phyloP scores from a whole-genome alignment of 2,113 vertebrate genomes.

The Todiramphus saurophagus region DNA sequence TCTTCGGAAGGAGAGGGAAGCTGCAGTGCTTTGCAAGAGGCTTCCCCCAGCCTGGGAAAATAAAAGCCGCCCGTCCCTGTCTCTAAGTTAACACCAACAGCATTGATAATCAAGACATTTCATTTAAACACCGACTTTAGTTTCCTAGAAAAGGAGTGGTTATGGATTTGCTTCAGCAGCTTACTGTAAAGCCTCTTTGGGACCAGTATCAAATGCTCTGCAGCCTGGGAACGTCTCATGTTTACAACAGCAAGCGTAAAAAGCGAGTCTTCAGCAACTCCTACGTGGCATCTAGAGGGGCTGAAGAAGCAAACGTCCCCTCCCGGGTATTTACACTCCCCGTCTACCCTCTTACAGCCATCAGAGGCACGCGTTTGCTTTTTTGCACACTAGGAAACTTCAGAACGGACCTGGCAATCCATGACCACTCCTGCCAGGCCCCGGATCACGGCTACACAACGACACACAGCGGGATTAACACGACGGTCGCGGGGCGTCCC shows the following conservation, averaged over 20 bases:
- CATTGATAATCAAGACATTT: slow-evolving; percentile 24
- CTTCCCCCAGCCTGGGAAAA: neutral
- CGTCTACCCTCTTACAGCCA: neutral
- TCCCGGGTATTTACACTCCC: neutral
- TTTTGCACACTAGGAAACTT: neutral
- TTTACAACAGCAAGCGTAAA: neutral
- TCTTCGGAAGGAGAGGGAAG: neutral
- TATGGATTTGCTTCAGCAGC: slow-evolving; percentile 47
- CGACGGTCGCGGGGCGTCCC: neutral
- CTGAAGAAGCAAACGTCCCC: neutral
- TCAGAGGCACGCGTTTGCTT: neutral
- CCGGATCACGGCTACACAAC: neutral
- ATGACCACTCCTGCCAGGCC: slow-evolving; percentile 55
- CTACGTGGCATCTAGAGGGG: neutral
- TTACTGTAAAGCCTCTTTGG: slow-evolving; percentile 19
- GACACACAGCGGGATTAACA: neutral
- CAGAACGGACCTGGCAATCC: slow-evolving; percentile 17
- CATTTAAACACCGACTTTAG: neutral
- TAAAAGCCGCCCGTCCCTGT: neutral
- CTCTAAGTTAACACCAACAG: slow-evolving; percentile 10
- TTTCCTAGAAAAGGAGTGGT: slow-evolving; percentile 52
- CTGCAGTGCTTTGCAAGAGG: neutral
- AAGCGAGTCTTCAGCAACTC: neutral
- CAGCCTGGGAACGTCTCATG: neutral
- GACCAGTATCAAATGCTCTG: neutral